Evolutionary conservation across 37 sponge, comb jelly and placozoan species (phyloP).

Genomic region (Amphimedon queenslandica): DNA sequence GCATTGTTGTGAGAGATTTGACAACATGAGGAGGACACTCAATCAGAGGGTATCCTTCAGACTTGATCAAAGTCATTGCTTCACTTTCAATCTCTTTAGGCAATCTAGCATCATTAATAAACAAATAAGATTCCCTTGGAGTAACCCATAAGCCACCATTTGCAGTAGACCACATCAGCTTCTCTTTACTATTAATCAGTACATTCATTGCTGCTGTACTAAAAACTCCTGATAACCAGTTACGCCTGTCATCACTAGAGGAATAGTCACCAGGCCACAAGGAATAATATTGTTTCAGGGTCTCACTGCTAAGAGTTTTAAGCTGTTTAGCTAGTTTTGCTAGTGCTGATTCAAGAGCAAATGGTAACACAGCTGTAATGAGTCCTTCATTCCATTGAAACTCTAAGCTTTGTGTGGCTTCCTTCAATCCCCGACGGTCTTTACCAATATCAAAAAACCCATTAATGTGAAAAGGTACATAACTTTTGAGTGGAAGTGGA

Average conservation of each 20-base stretch:
- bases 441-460: conserved; percentile 57
- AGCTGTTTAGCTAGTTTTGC: conserved; percentile 10
- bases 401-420: conserved; percentile 7
- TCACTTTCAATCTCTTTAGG: conserved; percentile 11
- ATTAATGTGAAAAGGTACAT: conserved; percentile 42
- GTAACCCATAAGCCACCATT: conserved; percentile 39
- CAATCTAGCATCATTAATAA: background rate
- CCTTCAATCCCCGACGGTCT: conserved; percentile 35
- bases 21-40: conserved; percentile 8
- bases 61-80: conserved; percentile 20
- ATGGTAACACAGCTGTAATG: conserved; percentile 21
- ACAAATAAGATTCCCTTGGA: conserved; percentile 18
- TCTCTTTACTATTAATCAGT: background rate
- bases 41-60: background rate
- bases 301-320: background rate
- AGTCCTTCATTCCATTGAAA: conserved; percentile 51
- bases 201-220: background rate
- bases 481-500: conserved; percentile 38
- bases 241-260: background rate
- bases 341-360: conserved; percentile 32
- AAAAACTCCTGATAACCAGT: background rate
- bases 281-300: conserved; percentile 33
- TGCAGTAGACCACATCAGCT: conserved; percentile 38
- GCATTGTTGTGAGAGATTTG: background rate
- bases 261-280: conserved; percentile 26